Base-by-base conservation (phyloP, 2,113 vertebrate species). In the Gnathonemus longibarbis region DNA sequence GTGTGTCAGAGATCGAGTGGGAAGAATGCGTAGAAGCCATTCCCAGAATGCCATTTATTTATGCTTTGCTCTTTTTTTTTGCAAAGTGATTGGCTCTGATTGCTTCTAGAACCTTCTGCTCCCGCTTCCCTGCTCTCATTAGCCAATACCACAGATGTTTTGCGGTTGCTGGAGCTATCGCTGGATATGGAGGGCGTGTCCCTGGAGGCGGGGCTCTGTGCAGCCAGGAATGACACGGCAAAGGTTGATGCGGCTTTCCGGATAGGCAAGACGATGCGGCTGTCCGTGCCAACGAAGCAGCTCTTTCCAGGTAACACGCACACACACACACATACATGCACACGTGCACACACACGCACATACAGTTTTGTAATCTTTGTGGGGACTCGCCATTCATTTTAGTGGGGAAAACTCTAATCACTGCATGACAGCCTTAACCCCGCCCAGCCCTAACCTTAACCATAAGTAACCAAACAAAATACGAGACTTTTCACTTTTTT, bases 221-320 rank as follows among this genome's bases (percentile, higher is more conserved):
- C 93, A 15, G 95, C 93, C 89, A 94, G 96, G 90, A 94, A 88
- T 1, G 96, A 94, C 83, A n/a, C 52, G 4, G 92, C 95, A 1
- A 95, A 95, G 83, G 92, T 94, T 0, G 97, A 98, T 90, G 90
- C 95, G 42, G 97, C 98, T 24, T 98, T 96, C 94, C 95, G 91
- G 49, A 94, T 98, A 89, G 94, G 94, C 90, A 96, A 96, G 89
- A 94, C 94, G 93, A 97, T 96, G 74, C 95, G 94, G 24, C 95
- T 97, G 80, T 96, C 96, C 0, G 93, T 93, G 1, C 96, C 97
- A 80, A 98, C 97, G 0, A 92, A 92, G 84, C 96, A 97, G 90
- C 96, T 98, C 88, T 98, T 97, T 91, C 96, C 96, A 90, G 97
- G 97, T 98, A 94, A 74, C 58, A 58, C 49, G 10, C 48, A 89